Conservation (phyloP, 2,113 vertebrate species). For the Sarotherodon lohbergeri region DNA sequence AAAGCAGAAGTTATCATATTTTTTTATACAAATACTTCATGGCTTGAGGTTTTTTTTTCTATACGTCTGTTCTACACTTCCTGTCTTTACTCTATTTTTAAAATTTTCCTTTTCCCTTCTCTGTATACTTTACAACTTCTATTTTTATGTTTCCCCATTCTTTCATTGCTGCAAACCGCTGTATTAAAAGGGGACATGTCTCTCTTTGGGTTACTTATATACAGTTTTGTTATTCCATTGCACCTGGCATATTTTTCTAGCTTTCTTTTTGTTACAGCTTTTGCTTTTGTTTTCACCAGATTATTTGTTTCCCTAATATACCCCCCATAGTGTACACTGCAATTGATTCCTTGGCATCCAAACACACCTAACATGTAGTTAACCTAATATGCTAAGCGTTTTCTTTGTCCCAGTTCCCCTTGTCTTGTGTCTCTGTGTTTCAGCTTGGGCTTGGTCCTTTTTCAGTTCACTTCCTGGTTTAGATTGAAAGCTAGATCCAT, state of each 20-base stretch:
- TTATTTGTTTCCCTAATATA: background rate
- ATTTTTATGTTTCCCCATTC: background rate
- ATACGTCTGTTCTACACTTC: background rate
- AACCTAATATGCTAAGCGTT: background rate
- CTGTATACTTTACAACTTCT: background rate
- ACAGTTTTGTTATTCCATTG: background rate
- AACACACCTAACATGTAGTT: background rate
- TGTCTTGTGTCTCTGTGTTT: background rate
- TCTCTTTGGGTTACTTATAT: background rate
- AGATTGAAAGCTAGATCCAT: background rate
- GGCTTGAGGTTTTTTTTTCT: background rate
- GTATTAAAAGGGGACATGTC: background rate
- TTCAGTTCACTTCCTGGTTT: background rate
- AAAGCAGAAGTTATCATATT: background rate
- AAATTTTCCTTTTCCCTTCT: fast-evolving
- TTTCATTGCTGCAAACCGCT: background rate
- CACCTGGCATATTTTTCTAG: background rate
- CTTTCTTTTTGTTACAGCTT: background rate
- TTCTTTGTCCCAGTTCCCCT: background rate
- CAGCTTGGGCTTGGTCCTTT: background rate
- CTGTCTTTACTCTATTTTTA: background rate
- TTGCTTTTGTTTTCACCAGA: background rate
- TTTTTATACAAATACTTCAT: background rate
- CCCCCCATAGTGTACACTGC: background rate
- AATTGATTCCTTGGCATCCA: background rate